Evolutionary conservation across 2,888 invertebrate genomes (phyloP), one percentile per base, ranked within the genome.

Genomic region (Chydorus sphaericus): DNA sequence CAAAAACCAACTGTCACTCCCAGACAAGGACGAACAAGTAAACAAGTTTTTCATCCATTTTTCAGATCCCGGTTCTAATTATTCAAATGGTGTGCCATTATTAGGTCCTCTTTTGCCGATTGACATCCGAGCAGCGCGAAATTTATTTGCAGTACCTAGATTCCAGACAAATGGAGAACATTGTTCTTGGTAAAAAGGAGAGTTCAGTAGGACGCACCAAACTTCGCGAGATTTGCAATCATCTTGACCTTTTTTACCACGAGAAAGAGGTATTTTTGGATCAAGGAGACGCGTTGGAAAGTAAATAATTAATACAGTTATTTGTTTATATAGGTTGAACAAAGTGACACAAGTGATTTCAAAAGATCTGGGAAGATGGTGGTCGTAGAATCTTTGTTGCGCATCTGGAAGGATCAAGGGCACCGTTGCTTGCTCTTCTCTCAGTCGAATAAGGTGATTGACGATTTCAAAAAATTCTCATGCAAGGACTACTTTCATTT

Each of bases 21-120:
- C n/a, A n/a, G n/a, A n/a, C n/a, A n/a, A n/a, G n/a, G 89, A 79
- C 72, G 94, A 94, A 69, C 92, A 94, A 74, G 89, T 89, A n/a
- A 54, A 33, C 2, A 26, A 16, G 14, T 11, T 14, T 36, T 26
- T 28, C 28, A 50, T 6, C n/a, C n/a, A n/a, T 39, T 39, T 30
- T 18, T 8, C 48, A 31, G n/a, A 7, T 28, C 16, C 23, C 26
- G 31, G 2, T 11, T 3, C 26, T 10, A 48, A 54, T 29, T 30
- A 31, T 20, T 31, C 49, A 29, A 29, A 33, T 55, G 11, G 6
- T 26, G 6, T 28, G 6, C 52, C 57, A 56, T 54, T 50, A 57
- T 36, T 60, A 72, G 73, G 73, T 76, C 3, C 71, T 96, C 57
- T 94, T 94, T 70, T 96, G 94, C 72, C n/a, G 85, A 55, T 71